A percentile compares a stretch with the other conserved stretches of the same genome.
These are phyloP conservation scores for Quadriops clusia DNA, from an alignment of 2,888 invertebrate genomes.

Conservation along the genomic window DNA sequence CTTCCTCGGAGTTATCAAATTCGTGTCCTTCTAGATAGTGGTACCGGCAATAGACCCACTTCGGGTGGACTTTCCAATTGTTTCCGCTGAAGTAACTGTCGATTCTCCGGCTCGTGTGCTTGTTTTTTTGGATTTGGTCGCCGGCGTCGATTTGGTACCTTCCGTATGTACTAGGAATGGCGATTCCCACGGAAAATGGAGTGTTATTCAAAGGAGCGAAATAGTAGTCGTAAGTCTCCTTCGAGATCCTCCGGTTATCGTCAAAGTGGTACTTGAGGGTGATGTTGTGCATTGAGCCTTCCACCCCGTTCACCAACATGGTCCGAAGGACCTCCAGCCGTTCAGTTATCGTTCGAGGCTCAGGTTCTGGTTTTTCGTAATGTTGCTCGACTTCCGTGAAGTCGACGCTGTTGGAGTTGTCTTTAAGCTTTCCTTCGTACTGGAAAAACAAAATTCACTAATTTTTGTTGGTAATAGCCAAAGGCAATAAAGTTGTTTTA, in stretches of 20 bases:
- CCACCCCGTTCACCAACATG: slow-evolving; percentile 57
- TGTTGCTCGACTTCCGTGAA: slow-evolving; percentile 88
- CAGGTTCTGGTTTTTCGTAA: slow-evolving; percentile 48
- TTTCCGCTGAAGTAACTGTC: slow-evolving; percentile 61
- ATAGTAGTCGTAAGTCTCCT: slow-evolving; percentile 72
- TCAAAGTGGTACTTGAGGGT: slow-evolving; percentile 75
- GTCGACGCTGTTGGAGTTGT: slow-evolving; percentile 95
- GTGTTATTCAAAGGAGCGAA: slow-evolving; percentile 70
- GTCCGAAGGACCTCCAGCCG: slow-evolving; percentile 49
- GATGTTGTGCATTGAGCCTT: slow-evolving; percentile 52
- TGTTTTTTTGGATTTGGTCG: slow-evolving; percentile 60
- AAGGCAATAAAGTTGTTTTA: too few species aligned
- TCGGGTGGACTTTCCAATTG: slow-evolving; percentile 71
- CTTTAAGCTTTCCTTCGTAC: slow-evolving; percentile 55
- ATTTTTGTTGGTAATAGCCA: too few species aligned
- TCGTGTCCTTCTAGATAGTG: slow-evolving; percentile 71
- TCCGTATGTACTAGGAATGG: slow-evolving; percentile 70
- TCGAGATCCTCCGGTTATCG: slow-evolving; percentile 68
- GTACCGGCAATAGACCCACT: slow-evolving; percentile 84
- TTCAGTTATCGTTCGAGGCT: slow-evolving; percentile 51
- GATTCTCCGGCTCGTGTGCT: slow-evolving; percentile 55
- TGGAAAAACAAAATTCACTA: slow-evolving; percentile 20
- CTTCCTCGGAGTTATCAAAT: slow-evolving; percentile 59
- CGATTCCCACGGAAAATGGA: slow-evolving; percentile 79
- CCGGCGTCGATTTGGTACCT: slow-evolving; percentile 61